Base-by-base conservation (phyloP, 2,797 vertebrate species). In the Brachyrhaphis roseni region DNA sequence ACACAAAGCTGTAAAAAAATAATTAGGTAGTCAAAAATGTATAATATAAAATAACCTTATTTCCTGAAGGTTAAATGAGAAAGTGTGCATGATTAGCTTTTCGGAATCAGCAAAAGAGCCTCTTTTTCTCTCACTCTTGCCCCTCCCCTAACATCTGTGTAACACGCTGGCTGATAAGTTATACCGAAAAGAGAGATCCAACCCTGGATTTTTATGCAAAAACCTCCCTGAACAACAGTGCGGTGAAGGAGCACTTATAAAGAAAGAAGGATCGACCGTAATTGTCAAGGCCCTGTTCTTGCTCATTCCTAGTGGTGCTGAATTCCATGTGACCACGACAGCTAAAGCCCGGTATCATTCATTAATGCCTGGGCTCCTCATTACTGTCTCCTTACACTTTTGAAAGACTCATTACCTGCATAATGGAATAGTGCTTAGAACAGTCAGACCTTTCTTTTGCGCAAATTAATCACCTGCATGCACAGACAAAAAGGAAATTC, bases 401-500 rank as follows among this genome's bases (percentile, higher is more conserved):
- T 95, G 94, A 96, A 95, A 96, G 95, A 96, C 95, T 96, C 95
- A 96, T 96, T 96, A 96, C 96, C 95, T 96, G 94, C 95, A 96
- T 96, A 96, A 96, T 96, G 94, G 94, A 95, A 95, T 90, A 93
- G 94, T 92, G 94, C 94, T 92, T 94, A 91, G 91, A 95, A 95
- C 94, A 95, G 90, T 93, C 94, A 94, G 94, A 95, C 94, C 93
- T 94, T 96, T 95, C 93, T 93, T 94, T 91, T 81, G 91, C 81
- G 90, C 87, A 94, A 95, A 96, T 96, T 95, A 96, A 96, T 96
- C 95, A 96, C 92, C 94, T 87, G 90, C 82, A 86, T 74, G 90
- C 84, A 57, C 89, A 84, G 95, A 95, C 94, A 94, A 96, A 96
- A 95, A 93, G 94, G 95, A 95, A 94, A 96, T 95, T 96, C 94